These are phyloP conservation scores for Agapostemon virescens DNA, from an alignment of 2,888 invertebrate species.

Conservation along the genomic window DNA sequence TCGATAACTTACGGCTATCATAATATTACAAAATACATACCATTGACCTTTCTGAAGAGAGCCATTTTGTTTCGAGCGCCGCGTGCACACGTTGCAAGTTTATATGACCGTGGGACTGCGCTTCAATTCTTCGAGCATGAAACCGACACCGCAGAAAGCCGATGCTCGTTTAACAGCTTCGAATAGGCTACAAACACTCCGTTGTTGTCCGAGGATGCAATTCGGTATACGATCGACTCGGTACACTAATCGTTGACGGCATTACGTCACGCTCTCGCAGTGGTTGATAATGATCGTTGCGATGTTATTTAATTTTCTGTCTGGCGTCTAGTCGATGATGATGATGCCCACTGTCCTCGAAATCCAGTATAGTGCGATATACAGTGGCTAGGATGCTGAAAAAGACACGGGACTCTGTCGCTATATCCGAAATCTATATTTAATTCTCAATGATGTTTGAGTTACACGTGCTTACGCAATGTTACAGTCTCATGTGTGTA, in stretches of 20 bases:
- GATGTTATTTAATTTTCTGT: slow-evolving; percentile 15
- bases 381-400: slow-evolving; percentile 28
- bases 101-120: slow-evolving; percentile 13
- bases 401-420: slow-evolving; percentile 30
- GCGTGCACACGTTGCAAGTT: background rate
- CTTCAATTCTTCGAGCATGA: background rate
- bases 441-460: slow-evolving; percentile 45
- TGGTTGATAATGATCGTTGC: slow-evolving; percentile 3
- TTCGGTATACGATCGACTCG: slow-evolving; percentile 30
- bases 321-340: slow-evolving; percentile 3
- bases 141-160: background rate
- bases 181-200: slow-evolving; percentile 3
- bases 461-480: slow-evolving; percentile 45
- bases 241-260: slow-evolving; percentile 12
- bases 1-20: background rate
- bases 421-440: slow-evolving; percentile 58
- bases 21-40: slow-evolving; percentile 45
- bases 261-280: slow-evolving; percentile 51
- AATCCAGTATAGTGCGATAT: slow-evolving; percentile 22
- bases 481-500: background rate
- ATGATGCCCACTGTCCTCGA: background rate
- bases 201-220: background rate
- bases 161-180: slow-evolving; percentile 9
- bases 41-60: slow-evolving; percentile 62
- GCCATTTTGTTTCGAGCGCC: slow-evolving; percentile 45